Evolutionary conservation across 2,797 vertebrate genomes (phyloP).

Genomic region (Enteromius mattozi): DNA sequence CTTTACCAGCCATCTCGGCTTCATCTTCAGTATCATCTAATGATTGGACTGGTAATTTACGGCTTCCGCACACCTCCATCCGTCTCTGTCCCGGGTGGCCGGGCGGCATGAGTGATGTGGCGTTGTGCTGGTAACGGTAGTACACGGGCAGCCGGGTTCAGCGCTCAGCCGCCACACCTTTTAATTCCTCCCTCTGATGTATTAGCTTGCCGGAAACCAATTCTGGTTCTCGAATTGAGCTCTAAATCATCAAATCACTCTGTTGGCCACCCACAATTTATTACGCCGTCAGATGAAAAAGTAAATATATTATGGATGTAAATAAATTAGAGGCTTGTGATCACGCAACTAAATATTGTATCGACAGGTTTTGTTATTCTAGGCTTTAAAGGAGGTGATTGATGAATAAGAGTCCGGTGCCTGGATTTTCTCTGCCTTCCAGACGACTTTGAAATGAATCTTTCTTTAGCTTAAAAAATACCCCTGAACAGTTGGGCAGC

Average conservation of each 20-base stretch:
- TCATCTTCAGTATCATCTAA: conserved; percentile 63
- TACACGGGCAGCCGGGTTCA: conserved; percentile 48
- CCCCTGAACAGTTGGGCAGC: neutral
- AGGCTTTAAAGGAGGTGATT: conserved; percentile 63
- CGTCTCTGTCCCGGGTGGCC: conserved; percentile 56
- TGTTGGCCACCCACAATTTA: conserved; percentile 70
- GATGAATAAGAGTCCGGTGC: conserved; percentile 63
- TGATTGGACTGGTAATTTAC: conserved; percentile 64
- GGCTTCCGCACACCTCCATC: conserved; percentile 50
- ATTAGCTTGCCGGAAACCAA: conserved; percentile 81
- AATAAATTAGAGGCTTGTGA: conserved; percentile 72
- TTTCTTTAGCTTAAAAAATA: conserved; percentile 37
- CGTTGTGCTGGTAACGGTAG: conserved; percentile 38
- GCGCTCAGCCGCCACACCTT: conserved; percentile 72
- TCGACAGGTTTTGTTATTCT: conserved; percentile 63
- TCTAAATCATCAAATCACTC: conserved; percentile 82
- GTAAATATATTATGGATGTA: conserved; percentile 74
- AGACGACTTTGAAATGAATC: conserved; percentile 57
- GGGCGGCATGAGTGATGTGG: conserved; percentile 61
- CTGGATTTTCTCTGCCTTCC: conserved; percentile 54
- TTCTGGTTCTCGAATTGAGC: conserved; percentile 79
- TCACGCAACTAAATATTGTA: conserved; percentile 72
- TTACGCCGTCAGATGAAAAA: conserved; percentile 64
- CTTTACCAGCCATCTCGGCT: conserved; percentile 28
- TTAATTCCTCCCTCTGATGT: conserved; percentile 81